phyloP scores from a whole-genome alignment of 2,113 vertebrate species.

The Trogon surrucura region DNA sequence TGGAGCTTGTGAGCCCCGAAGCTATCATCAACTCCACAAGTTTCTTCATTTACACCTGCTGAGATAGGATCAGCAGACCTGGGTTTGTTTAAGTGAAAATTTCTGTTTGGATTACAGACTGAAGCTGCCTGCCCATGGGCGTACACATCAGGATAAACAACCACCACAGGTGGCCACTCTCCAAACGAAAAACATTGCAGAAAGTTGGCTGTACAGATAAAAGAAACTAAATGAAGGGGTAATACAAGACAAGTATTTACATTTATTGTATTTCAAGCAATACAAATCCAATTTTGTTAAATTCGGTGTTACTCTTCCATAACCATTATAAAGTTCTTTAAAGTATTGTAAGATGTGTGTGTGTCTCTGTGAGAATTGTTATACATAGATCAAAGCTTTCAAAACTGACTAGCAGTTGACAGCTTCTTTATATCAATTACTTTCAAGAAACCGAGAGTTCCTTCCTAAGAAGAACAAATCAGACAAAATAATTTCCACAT shows the following conservation, averaged over 20 bases:
- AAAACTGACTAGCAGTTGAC: not conserved
- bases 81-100: conserved; percentile 67
- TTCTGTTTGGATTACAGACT: conserved; percentile 49
- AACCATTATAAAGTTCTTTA: not conserved
- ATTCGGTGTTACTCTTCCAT: not conserved
- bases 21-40: conserved; percentile 42
- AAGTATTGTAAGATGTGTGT: not conserved
- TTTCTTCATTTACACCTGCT: conserved; percentile 74
- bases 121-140: conserved; percentile 2
- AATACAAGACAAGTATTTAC: not conserved
- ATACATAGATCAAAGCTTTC: not conserved
- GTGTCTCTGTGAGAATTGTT: not conserved
- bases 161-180: conserved; percentile 52
- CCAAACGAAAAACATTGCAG: not conserved
- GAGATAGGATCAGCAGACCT: conserved; percentile 65
- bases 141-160: conserved; percentile 8
- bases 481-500: not conserved
- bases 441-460: not conserved
- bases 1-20: conserved; percentile 58
- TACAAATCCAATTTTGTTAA: not conserved
- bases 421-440: not conserved
- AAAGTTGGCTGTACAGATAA: not conserved
- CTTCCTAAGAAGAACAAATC: not conserved
- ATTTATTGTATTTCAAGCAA: not conserved
- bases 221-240: not conserved